Percentiles rank a stretch among this genome's conserved stretches.
phyloP scores from a whole-genome alignment of 2,113 vertebrate species.

The Pyxicephalus adspersus region DNA sequence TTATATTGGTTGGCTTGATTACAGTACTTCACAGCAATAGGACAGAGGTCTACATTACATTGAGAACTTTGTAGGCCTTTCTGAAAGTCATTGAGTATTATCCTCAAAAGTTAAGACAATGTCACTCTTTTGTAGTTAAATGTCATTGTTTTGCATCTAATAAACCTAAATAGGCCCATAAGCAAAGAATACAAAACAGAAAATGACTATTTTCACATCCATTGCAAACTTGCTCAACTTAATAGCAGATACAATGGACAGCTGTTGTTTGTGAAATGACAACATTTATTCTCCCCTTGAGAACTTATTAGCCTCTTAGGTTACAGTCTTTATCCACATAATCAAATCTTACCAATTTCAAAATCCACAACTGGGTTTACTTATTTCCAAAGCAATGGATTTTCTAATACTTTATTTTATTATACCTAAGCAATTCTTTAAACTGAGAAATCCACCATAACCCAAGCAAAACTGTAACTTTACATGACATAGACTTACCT shows the following conservation, averaged over 20 bases:
- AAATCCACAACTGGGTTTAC: conserved; percentile 45
- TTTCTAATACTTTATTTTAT: conserved; percentile 12
- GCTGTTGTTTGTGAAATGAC: conserved; percentile 48
- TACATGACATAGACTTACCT: not conserved
- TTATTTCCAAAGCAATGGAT: conserved; percentile 33
- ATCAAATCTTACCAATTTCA: conserved; percentile 39
- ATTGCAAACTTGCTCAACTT: not conserved
- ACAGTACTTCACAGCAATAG: no score
- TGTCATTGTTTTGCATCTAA: not conserved
- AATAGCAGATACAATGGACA: conserved; percentile 23
- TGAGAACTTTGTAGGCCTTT: no score
- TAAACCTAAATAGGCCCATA: conserved; percentile 7
- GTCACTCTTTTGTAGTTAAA: not conserved
- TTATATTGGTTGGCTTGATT: no score
- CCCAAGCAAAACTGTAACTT: not conserved
- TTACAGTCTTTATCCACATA: conserved; percentile 43
- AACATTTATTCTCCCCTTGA: conserved; percentile 44
- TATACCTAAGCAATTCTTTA: not conserved
- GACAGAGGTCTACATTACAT: no score
- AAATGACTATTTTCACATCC: conserved; percentile 12
- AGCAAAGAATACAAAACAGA: conserved; percentile 1
- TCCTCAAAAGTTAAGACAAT: no score
- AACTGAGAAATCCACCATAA: conserved; percentile 7
- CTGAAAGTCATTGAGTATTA: no score
- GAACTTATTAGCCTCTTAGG: conserved; percentile 48